These are phyloP conservation scores for Halcyon smyrnensis DNA, from an alignment of 2,797 vertebrate species.

Conservation along the genomic window DNA sequence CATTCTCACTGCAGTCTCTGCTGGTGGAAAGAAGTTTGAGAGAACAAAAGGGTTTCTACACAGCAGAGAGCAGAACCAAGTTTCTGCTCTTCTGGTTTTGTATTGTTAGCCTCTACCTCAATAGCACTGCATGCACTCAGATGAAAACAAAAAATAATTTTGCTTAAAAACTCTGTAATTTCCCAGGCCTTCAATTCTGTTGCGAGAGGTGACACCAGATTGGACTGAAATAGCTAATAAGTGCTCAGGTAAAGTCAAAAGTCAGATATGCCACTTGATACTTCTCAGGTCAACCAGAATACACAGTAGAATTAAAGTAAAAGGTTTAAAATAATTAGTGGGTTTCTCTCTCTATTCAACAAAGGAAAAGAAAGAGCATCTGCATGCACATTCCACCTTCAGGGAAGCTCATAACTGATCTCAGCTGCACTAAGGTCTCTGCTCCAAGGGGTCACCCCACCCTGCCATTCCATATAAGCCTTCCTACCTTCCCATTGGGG, in stretches of 20 bases:
- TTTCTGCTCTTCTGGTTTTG: neutral
- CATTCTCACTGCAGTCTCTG: neutral
- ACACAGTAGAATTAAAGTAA: neutral
- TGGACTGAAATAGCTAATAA: neutral
- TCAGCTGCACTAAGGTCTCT: neutral
- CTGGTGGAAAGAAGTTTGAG: neutral
- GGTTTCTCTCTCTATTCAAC: neutral
- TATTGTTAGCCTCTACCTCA: neutral
- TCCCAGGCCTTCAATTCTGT: neutral
- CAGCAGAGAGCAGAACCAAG: neutral
- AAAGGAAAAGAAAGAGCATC: neutral
- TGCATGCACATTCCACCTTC: accelerated
- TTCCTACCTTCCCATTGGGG: neutral
- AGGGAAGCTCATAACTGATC: neutral
- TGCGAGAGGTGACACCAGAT: neutral
- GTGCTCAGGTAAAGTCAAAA: neutral
- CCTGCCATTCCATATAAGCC: accelerated
- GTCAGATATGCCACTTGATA: neutral
- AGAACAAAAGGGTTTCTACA: neutral
- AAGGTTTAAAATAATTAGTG: neutral
- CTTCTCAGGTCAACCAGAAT: neutral
- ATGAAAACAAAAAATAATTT: neutral
- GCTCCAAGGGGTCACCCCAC: neutral
- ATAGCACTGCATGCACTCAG: neutral
- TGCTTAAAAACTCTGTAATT: neutral